Conservation (phyloP, 2,888 invertebrate species). For the Formica aserva region DNA sequence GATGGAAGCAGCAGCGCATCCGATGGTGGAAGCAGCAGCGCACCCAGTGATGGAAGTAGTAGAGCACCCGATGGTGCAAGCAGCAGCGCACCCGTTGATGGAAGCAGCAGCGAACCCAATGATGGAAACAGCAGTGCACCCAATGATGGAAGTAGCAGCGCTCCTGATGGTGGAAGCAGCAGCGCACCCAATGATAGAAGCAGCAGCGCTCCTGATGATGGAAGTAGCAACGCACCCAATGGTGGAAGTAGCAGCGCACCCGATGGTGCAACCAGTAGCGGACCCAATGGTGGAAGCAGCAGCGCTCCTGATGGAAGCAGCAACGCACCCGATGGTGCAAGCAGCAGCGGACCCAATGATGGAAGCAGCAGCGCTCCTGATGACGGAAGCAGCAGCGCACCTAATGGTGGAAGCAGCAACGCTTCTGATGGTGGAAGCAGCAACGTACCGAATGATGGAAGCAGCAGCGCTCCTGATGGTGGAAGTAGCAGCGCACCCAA, state of each 20-base stretch:
- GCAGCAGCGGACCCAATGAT: not conserved
- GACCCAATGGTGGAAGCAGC: not conserved
- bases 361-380: not conserved
- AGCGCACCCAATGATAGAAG: too few relatives aligned
- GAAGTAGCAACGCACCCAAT: rapidly evolving
- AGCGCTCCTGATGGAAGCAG: too few relatives aligned
- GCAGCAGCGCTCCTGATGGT: not conserved
- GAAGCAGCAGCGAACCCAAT: not conserved
- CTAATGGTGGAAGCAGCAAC: not conserved
- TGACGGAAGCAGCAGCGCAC: not conserved
- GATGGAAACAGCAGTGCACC: not conserved
- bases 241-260: too few relatives aligned
- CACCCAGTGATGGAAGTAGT: not conserved
- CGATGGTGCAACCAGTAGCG: not conserved
- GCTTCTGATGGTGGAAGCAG: not conserved
- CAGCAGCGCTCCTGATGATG: too few relatives aligned
- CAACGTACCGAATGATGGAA: too few relatives aligned
- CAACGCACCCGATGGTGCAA: rapidly evolving
- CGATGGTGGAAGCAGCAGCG: not conserved
- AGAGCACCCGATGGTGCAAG: not conserved
- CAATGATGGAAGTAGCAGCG: too few relatives aligned
- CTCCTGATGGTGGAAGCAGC: too few relatives aligned
- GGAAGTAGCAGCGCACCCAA: not conserved
- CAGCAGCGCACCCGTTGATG: not conserved
- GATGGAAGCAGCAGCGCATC: too few relatives aligned